Percentiles rank a stretch among this genome's conserved stretches.
phyloP scores from a whole-genome alignment of 2,113 vertebrate genomes.

The Callorhinus ursinus region DNA sequence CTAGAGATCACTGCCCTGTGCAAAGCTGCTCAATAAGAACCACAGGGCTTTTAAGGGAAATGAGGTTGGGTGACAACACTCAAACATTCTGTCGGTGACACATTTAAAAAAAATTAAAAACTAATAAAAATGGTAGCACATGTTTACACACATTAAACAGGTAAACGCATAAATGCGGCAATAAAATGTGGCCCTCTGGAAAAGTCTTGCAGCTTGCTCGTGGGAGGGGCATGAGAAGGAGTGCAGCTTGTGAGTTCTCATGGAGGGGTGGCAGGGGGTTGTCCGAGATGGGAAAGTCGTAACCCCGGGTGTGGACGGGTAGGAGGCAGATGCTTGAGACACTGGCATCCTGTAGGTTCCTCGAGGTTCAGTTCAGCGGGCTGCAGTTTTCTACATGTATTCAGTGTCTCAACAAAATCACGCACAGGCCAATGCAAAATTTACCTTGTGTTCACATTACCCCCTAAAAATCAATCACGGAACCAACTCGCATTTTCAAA shows the following conservation, averaged over 20 bases:
- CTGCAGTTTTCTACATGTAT: no score
- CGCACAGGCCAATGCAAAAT: neutral
- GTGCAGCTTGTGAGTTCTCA: neutral
- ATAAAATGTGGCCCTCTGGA: neutral
- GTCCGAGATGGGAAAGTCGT: neutral
- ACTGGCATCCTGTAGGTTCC: neutral
- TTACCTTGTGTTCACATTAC: neutral
- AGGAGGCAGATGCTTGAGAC: no score
- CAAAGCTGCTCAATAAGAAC: neutral
- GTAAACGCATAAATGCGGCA: no score
- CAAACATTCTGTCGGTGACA: neutral
- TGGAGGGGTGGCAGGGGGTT: accelerated
- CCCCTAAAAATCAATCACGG: neutral
- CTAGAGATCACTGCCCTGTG: neutral
- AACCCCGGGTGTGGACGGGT: neutral
- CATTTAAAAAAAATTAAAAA: neutral
- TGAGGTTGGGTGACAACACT: accelerated
- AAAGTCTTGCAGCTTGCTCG: neutral
- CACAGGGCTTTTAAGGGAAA: neutral
- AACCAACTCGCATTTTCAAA: neutral
- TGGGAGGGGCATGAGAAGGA: neutral
- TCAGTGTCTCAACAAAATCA: neutral
- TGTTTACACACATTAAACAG: neutral
- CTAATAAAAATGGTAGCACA: neutral
- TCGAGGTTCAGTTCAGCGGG: accelerated